phyloP scores from a whole-genome alignment of 2,113 vertebrate species.

The Hirundichthys speculiger region DNA sequence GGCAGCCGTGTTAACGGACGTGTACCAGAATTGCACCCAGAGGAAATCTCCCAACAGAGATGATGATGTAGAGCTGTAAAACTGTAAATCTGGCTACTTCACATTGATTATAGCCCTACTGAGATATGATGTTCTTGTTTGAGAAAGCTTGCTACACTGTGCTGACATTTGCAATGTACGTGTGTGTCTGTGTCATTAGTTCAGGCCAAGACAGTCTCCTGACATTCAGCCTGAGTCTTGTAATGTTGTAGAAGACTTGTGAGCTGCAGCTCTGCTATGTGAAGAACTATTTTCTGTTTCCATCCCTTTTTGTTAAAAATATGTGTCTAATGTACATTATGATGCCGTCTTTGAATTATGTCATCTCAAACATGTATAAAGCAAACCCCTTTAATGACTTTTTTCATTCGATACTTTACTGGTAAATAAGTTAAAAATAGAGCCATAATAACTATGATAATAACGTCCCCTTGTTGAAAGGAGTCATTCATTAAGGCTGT shows the following conservation, averaged over 20 bases:
- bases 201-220: constrained; percentile 16
- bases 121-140: constrained; percentile 19
- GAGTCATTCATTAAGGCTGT: no score
- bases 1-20: constrained; percentile 56
- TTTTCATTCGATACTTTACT: no score
- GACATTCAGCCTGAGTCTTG: constrained; percentile 24
- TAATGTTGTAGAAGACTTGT: constrained; percentile 13
- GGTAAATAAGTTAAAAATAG: no score
- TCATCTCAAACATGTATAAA: background rate
- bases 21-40: constrained; percentile 42
- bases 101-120: constrained; percentile 36
- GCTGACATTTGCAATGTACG: constrained; percentile 31
- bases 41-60: constrained; percentile 54
- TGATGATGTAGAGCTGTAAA: constrained; percentile 32
- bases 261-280: constrained; percentile 6
- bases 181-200: constrained; percentile 6
- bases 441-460: no score
- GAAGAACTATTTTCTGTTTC: background rate
- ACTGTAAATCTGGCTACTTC: constrained; percentile 38
- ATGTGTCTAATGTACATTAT: no score
- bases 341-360: no score
- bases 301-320: background rate
- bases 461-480: no score
- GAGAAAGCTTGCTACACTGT: constrained; percentile 5
- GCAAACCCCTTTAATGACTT: no score